phyloP scores from a whole-genome alignment of 2,113 vertebrate species.

The Tympanuchus pallidicinctus region DNA sequence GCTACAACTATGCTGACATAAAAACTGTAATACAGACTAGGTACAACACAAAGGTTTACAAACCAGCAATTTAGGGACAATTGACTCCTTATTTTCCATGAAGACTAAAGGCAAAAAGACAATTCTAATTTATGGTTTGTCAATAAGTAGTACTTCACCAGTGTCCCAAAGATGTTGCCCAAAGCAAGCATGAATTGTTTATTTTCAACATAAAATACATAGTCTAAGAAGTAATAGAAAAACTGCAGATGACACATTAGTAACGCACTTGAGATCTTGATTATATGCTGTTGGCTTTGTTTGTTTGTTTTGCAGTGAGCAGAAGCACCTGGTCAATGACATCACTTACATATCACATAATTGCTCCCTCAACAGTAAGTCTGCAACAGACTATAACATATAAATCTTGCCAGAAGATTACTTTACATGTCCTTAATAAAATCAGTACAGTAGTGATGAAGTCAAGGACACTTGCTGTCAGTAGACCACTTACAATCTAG shows the following conservation, averaged over 20 bases:
- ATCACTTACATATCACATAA: background rate
- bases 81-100: background rate
- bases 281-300: background rate
- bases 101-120: background rate
- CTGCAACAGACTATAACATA: background rate
- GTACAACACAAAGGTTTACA: background rate
- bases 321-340: background rate
- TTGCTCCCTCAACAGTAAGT: background rate
- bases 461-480: slow-evolving; percentile 5
- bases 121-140: background rate
- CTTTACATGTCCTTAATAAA: background rate
- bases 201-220: background rate
- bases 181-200: background rate
- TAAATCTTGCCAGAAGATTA: background rate
- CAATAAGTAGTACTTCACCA: background rate
- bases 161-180: background rate
- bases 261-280: background rate
- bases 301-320: background rate
- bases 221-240: background rate
- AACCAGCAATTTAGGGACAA: accelerated
- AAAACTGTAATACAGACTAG: background rate
- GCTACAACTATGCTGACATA: background rate
- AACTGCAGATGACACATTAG: background rate
- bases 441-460: background rate
- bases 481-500: background rate